Evolutionary conservation across 2,797 vertebrate genomes (phyloP), one percentile per base, ranked within the genome.

Genomic region (Acanthis flammea): DNA sequence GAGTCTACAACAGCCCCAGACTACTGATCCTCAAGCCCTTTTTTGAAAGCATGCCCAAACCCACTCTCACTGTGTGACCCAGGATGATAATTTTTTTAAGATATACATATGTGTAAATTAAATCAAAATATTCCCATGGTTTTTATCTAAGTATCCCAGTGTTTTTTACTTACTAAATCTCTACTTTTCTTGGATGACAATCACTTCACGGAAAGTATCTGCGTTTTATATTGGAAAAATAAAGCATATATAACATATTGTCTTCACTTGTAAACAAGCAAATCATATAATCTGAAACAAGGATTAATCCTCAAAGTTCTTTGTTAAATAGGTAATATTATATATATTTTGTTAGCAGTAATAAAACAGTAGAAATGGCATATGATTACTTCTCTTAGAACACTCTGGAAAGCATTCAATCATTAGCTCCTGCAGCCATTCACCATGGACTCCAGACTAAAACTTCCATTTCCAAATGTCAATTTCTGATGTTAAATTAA

Each of bases 401-500:
- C 35, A 54, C 47, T 75, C 68, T 28, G 41, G 63, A 93, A 92
- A 76, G 24, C 53, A 33, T 81, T 96, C 82, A 81, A 12, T 80
- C 85, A 77, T 91, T 73, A 86, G 48, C 57, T 95, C 53, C 62
- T 85, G 63, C 31, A 92, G 55, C 31, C 62, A 21, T 87, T 94
- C 90, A 90, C 81, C 31, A 28, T 12, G 33, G 63, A 88, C 60
- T 82, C 41, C 44, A 94, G 58, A 63, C 66, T 90, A 95, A 97
- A 63, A 82, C 50, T 90, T 92, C 50, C 61, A 76, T 94, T 96
- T 96, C 90, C 55, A 91, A 82, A 94, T 88, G 74, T 94, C 85
- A 90, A 74, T 94, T 95, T 94, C 80, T 86, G 63, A 76, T 89
- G 68, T 81, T 84, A 96, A 95, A 95, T 88, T 89, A 94, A 96